Conservation (phyloP, 2,888 invertebrate genomes). For the Theristus sp. region DNA sequence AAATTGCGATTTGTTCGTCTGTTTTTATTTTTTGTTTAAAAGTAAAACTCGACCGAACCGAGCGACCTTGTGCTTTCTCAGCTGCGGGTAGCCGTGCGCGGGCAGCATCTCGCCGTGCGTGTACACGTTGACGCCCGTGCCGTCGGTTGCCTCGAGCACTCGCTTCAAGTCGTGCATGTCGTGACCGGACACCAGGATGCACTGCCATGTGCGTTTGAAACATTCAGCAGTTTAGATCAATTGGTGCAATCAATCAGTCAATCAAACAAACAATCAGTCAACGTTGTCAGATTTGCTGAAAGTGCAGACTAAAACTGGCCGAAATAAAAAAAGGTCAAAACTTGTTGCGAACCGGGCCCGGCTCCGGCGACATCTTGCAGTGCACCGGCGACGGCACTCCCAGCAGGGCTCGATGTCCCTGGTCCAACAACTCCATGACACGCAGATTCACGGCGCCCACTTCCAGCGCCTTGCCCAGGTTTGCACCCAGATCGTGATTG, state of each 20-base stretch:
- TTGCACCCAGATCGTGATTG: conserved; percentile 11
- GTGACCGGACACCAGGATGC: conserved; percentile 18
- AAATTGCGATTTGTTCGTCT: no score
- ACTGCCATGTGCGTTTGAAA: no score
- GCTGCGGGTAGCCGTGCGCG: conserved; percentile 17
- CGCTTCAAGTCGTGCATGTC: conserved; percentile 16
- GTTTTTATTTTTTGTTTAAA: background rate
- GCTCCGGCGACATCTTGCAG: conserved; percentile 10
- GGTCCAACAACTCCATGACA: conserved; percentile 18
- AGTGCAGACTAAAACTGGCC: no score
- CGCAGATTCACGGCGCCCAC: conserved; percentile 18
- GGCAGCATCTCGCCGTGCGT: conserved; percentile 23
- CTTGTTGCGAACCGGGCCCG: background rate
- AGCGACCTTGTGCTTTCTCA: conserved; percentile 14
- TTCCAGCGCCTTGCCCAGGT: conserved; percentile 15
- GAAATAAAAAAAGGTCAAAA: no score
- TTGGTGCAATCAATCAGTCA: no score
- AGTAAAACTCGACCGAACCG: background rate
- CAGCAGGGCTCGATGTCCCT: conserved; percentile 15
- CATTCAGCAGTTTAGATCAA: no score
- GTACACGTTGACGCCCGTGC: conserved; percentile 16
- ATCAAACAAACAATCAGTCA: no score
- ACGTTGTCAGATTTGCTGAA: no score
- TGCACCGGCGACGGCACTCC: conserved; percentile 14
- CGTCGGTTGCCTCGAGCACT: conserved; percentile 13